phyloP scores from a whole-genome alignment of 2,888 invertebrate genomes.

The Frankliniella intonsa region DNA sequence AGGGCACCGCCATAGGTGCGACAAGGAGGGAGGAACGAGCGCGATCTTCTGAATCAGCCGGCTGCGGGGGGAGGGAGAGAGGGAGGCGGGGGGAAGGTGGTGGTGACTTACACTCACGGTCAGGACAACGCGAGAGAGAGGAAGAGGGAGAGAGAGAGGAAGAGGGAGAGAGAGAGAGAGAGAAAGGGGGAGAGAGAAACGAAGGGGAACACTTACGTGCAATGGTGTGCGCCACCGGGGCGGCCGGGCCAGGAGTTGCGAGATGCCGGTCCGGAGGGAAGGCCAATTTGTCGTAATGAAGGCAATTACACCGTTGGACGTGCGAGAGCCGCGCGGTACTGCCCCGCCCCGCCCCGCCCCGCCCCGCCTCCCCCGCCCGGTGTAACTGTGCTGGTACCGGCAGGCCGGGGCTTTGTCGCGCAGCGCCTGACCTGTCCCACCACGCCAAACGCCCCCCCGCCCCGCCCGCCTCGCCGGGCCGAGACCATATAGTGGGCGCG shows the following conservation, averaged over 20 bases:
- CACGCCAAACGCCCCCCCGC: not conserved
- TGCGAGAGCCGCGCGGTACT: not conserved
- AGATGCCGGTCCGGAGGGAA: not conserved
- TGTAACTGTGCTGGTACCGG: not conserved
- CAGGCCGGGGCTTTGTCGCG: no score
- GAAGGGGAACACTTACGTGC: not conserved
- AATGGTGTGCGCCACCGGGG: not conserved
- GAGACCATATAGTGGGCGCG: not conserved
- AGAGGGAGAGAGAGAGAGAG: not conserved
- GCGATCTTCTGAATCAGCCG: not conserved
- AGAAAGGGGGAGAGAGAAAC: not conserved
- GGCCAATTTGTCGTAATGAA: slow-evolving; percentile 26
- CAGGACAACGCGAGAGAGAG: not conserved
- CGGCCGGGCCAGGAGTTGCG: not conserved
- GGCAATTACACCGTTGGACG: slow-evolving; percentile 21
- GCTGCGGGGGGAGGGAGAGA: not conserved
- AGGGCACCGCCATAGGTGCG: no score
- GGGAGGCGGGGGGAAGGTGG: no score
- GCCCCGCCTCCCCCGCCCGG: not conserved
- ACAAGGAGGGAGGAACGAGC: no score
- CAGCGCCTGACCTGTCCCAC: no score
- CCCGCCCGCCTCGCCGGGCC: not conserved
- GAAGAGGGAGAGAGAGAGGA: not conserved
- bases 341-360: not conserved
- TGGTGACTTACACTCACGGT: not conserved